phyloP scores from a whole-genome alignment of 2,888 invertebrate genomes.

The Gisinianus flammeolus region DNA sequence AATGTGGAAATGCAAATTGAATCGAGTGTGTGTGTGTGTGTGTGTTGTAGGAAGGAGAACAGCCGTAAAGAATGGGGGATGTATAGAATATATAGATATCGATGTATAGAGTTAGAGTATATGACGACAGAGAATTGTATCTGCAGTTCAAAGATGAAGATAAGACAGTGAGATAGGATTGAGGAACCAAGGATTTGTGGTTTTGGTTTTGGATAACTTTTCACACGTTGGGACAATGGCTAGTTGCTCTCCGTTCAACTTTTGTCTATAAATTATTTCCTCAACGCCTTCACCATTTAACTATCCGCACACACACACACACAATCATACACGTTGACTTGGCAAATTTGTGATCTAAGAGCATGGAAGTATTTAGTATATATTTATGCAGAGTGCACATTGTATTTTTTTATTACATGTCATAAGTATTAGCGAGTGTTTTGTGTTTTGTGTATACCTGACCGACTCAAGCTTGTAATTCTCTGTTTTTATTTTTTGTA shows the following conservation, averaged over 20 bases:
- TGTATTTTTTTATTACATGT: not conserved
- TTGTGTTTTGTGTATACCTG: not conserved
- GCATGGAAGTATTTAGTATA: not conserved
- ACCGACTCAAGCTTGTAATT: too few species aligned
- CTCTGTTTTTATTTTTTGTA: not conserved
- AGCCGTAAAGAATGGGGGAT: too few species aligned
- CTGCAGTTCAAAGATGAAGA: constrained; percentile 9
- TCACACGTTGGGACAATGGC: constrained; percentile 31
- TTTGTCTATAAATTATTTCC: constrained; percentile 9
- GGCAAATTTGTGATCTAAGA: not conserved
- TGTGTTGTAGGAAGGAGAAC: constrained; percentile 1
- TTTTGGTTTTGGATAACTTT: constrained; percentile 18
- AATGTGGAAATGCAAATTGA: not conserved
- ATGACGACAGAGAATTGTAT: not conserved
- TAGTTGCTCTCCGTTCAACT: not conserved
- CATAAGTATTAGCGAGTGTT: not conserved
- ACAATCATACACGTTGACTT: not conserved
- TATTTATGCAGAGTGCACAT: not conserved
- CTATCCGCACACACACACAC: not conserved
- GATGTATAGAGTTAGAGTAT: not conserved
- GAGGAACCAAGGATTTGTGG: constrained; percentile 30
- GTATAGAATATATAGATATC: too few species aligned
- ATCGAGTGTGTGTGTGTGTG: too few species aligned
- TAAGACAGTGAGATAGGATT: not conserved
- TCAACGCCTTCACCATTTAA: constrained; percentile 18